Evolutionary conservation across 2,888 invertebrate species (phyloP).

Genomic region (Petrophora chlorosata): DNA sequence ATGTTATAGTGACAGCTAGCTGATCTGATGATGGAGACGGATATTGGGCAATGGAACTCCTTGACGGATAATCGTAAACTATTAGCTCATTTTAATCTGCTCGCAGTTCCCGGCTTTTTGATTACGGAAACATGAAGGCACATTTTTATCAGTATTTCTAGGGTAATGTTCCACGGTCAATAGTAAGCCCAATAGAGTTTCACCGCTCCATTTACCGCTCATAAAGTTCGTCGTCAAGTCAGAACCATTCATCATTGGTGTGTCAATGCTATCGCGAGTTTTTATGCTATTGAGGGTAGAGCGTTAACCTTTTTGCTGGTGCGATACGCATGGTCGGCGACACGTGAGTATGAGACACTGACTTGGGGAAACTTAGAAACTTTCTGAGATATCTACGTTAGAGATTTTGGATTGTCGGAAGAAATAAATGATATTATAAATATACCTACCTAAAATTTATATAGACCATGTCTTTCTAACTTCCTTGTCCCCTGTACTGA

Average conservation of each 20-base stretch:
- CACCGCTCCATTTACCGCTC: slow-evolving; percentile 18
- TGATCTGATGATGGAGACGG: too few relatives aligned
- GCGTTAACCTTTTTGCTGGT: slow-evolving; percentile 67
- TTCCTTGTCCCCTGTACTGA: too few relatives aligned
- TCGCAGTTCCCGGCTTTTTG: too few relatives aligned
- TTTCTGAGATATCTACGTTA: slow-evolving; percentile 34
- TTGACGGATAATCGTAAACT: too few relatives aligned
- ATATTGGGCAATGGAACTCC: too few relatives aligned
- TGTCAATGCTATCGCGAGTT: slow-evolving; percentile 73
- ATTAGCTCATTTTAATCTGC: too few relatives aligned
- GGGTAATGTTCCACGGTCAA: slow-evolving; percentile 12
- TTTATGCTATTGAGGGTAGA: slow-evolving; percentile 58
- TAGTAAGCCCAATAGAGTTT: slow-evolving; percentile 14
- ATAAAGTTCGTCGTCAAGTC: slow-evolving; percentile 54
- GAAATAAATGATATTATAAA: too few relatives aligned
- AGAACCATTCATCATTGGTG: slow-evolving; percentile 63
- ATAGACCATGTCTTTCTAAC: too few relatives aligned
- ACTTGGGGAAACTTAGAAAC: slow-evolving; percentile 25
- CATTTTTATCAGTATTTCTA: too few relatives aligned
- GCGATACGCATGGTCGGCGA: slow-evolving; percentile 44
- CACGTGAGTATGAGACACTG: slow-evolving; percentile 39
- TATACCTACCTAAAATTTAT: too few relatives aligned
- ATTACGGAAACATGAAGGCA: too few relatives aligned
- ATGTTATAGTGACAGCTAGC: too few relatives aligned
- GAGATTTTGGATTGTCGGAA: slow-evolving; percentile 27